Conservation (phyloP, 2,113 vertebrate species). For the Dromaius novaehollandiae region DNA sequence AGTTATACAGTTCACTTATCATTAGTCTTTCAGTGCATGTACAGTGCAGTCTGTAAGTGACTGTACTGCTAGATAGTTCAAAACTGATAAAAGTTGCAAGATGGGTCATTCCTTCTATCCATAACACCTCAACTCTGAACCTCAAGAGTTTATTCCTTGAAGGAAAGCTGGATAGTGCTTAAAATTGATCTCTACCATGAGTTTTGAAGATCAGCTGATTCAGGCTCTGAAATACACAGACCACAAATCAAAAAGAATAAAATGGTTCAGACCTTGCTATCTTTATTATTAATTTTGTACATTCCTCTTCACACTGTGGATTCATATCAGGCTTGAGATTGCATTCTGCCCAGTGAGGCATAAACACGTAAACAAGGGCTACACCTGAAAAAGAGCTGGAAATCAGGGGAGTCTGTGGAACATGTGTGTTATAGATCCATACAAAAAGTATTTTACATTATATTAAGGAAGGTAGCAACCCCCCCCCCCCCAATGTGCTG, state of each 20-base stretch:
- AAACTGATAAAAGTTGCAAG: background rate
- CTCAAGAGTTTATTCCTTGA: background rate
- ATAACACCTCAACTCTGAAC: background rate
- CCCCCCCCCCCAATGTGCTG: background rate
- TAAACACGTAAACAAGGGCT: fast-evolving
- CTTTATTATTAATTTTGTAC: background rate
- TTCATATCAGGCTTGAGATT: background rate
- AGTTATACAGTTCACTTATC: background rate
- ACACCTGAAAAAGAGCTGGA: background rate
- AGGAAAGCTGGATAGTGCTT: background rate
- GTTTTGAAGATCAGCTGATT: background rate
- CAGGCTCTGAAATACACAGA: background rate
- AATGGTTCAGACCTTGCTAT: background rate
- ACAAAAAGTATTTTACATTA: background rate
- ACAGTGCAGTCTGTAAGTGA: background rate
- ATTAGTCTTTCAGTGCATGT: background rate
- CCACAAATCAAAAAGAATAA: background rate
- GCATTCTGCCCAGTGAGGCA: background rate
- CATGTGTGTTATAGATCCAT: background rate
- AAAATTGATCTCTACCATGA: background rate
- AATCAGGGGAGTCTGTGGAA: background rate
- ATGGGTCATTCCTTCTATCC: background rate
- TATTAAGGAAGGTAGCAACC: background rate
- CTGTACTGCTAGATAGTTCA: background rate
- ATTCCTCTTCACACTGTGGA: background rate